Percentiles rank a stretch among this genome's conserved stretches.
Evolutionary conservation across 53 echinoderm and acorn worm genomes (phyloP).

Genomic region (Echinarachnius parma): DNA sequence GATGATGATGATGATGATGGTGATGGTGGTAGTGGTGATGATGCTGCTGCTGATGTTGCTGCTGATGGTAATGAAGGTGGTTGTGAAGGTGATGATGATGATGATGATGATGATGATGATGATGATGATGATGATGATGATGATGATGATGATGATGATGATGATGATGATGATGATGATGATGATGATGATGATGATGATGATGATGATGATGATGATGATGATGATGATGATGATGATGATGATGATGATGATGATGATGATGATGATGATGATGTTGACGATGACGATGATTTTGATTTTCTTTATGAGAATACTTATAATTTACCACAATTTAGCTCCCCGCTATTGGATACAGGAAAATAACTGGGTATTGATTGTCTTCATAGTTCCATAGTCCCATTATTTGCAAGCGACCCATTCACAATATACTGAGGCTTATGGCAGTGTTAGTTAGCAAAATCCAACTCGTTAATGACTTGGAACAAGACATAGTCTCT

Average conservation of each 20-base stretch:
- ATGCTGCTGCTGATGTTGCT: background rate
- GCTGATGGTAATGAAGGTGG: background rate
- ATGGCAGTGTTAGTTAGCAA: too few species aligned
- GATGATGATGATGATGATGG: conserved; percentile 4
- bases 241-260: background rate
- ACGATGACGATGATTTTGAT: background rate
- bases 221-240: background rate
- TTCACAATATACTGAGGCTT: too few species aligned
- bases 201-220: background rate
- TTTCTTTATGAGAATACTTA: background rate
- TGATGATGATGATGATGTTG: background rate
- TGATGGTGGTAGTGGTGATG: conserved; percentile 8
- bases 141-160: conserved; percentile 23
- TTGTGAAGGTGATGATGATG: background rate
- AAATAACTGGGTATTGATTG: too few species aligned
- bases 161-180: conserved; percentile 17
- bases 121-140: conserved; percentile 6
- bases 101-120: conserved; percentile 1
- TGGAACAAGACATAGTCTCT: too few species aligned
- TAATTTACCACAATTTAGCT: too few species aligned
- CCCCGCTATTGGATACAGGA: too few species aligned
- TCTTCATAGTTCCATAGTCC: too few species aligned
- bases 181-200: conserved; percentile 2
- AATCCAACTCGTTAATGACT: too few species aligned
- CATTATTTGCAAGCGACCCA: too few species aligned